Evolutionary conservation across 2,113 vertebrate genomes (phyloP).

Genomic region (Vulpes lagopus): DNA sequence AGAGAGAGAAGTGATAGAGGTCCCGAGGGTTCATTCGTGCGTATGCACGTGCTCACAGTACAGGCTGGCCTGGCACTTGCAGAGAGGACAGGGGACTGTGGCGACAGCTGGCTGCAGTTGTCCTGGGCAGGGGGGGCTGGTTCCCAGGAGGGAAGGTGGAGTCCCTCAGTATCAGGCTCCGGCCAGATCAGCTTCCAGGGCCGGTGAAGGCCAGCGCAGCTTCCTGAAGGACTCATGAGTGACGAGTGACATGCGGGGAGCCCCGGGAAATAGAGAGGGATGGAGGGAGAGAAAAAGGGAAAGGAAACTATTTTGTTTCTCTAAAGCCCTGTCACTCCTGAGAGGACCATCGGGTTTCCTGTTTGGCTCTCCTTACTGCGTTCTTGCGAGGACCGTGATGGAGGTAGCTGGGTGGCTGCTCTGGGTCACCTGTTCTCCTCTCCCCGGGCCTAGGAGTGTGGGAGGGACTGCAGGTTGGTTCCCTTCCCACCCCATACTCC

Average conservation of each 20-base stretch:
- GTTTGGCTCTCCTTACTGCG: not conserved
- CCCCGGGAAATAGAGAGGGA: not conserved
- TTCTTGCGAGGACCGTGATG: rapidly evolving
- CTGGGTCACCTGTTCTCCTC: not conserved
- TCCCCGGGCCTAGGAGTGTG: not conserved
- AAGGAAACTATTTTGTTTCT: not conserved
- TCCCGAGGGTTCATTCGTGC: not conserved
- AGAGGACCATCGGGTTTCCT: not conserved
- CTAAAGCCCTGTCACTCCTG: not conserved
- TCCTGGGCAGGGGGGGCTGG: not conserved
- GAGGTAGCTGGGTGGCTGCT: not conserved
- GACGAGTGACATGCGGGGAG: not conserved
- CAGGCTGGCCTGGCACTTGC: not conserved
- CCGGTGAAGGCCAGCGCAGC: not conserved
- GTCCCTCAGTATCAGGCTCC: too few relatives aligned
- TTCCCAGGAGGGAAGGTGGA: not conserved
- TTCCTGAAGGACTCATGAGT: not conserved
- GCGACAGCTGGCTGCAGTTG: not conserved
- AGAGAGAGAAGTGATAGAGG: not conserved
- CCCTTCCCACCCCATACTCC: not conserved
- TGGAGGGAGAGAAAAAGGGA: not conserved
- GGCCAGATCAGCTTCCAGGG: not conserved
- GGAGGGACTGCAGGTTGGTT: not conserved
- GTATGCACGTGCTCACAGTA: not conserved
- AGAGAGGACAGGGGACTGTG: not conserved